A percentile compares a stretch with the other conserved stretches of the same genome.
These are phyloP conservation scores for Rallus crepitans DNA, from an alignment of 2,797 vertebrate genomes.

Conservation along the genomic window DNA sequence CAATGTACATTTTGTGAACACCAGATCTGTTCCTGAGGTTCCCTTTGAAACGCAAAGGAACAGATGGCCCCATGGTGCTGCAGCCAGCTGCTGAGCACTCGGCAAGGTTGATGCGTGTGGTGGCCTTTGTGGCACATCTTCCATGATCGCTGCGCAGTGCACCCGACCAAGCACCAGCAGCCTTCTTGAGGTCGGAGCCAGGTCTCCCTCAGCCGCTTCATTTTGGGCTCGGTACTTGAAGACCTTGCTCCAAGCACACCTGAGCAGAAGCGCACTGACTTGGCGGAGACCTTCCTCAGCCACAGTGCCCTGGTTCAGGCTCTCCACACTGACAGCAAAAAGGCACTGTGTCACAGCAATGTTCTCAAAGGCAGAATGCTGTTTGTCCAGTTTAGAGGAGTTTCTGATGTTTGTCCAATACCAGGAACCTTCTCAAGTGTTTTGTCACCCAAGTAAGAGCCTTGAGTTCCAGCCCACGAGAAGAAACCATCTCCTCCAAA, in stretches of 20 bases:
- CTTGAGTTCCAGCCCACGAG: neutral
- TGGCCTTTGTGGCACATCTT: neutral
- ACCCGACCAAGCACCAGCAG: neutral
- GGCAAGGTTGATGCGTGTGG: neutral
- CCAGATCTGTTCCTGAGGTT: neutral
- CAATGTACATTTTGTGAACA: neutral
- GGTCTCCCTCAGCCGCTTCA: neutral
- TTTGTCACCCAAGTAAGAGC: neutral
- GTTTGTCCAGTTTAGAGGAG: neutral
- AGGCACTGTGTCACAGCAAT: neutral
- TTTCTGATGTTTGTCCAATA: neutral
- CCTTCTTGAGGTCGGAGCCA: neutral
- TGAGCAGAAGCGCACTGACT: neutral
- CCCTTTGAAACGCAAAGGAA: neutral
- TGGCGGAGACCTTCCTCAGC: neutral
- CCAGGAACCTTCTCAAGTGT: neutral
- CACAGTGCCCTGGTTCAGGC: neutral
- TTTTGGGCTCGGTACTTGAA: neutral
- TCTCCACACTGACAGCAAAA: neutral
- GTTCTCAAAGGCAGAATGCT: neutral
- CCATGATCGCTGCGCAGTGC: neutral
- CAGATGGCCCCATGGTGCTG: neutral
- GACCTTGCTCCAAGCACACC: neutral
- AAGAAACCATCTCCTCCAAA: neutral
- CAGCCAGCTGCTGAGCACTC: neutral